Evolutionary conservation across 1,140 invertebrate genomes (phyloP).

Genomic region (Pentalonia nigronervosa): DNA sequence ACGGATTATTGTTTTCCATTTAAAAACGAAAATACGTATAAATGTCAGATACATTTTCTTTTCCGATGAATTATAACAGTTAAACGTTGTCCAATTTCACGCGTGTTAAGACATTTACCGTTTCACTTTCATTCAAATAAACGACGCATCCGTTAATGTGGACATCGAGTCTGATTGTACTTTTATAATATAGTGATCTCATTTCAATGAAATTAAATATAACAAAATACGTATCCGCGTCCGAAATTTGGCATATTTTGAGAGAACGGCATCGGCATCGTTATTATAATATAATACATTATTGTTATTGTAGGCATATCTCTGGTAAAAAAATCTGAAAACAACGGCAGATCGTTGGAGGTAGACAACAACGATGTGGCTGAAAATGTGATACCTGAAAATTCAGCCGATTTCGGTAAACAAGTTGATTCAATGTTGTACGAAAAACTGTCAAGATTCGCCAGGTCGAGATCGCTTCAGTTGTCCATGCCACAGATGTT

Average conservation of each 20-base stretch:
- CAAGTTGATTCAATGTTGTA: slow-evolving; percentile 69
- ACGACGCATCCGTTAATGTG: not conserved
- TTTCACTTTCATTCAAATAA: not conserved
- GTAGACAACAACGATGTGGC: slow-evolving; percentile 57
- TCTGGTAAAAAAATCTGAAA: slow-evolving; percentile 60
- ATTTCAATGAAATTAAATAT: not conserved
- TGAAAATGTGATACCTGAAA: slow-evolving; percentile 60
- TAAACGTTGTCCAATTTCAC: slow-evolving; percentile 7
- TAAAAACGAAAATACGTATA: not conserved
- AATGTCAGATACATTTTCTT: not conserved
- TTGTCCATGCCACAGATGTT: slow-evolving; percentile 67
- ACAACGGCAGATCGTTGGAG: slow-evolving; percentile 60
- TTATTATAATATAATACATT: not conserved
- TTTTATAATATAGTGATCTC: not conserved
- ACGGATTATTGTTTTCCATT: not conserved
- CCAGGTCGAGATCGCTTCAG: slow-evolving; percentile 71
- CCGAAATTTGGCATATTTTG: not conserved
- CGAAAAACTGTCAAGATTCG: slow-evolving; percentile 68
- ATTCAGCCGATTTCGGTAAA: slow-evolving; percentile 62
- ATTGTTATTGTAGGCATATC: slow-evolving; percentile 59
- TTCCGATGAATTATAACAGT: not conserved
- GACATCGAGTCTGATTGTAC: not conserved
- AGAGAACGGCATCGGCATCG: not conserved
- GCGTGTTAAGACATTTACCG: not conserved
- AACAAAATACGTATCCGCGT: not conserved